Conservation (phyloP, 37 sponge, comb jelly and placozoan species). For the Chondrosia reniformis region DNA sequence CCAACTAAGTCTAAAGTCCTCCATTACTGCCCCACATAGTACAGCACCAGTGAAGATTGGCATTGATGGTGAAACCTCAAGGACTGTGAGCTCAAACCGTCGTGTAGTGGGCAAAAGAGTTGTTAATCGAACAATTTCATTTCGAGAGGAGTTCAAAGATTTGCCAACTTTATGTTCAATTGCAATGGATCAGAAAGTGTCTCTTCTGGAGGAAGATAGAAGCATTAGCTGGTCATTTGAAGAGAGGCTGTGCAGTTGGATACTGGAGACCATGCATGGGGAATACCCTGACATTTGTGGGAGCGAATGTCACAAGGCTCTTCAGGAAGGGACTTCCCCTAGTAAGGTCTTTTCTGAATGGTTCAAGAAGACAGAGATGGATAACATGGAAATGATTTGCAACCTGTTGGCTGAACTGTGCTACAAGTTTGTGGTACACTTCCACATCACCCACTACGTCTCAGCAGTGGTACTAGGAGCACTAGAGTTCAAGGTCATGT, state of each 20-base stretch:
- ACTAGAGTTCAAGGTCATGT: constrained; percentile 40
- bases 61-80: constrained; percentile 32
- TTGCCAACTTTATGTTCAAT: not conserved
- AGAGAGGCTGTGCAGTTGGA: constrained; percentile 41
- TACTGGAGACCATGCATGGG: constrained; percentile 23
- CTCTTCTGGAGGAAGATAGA: not conserved
- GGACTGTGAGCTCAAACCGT: constrained; percentile 20
- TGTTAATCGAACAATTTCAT: constrained; percentile 44
- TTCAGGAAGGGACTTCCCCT: not conserved
- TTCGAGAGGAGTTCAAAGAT: constrained; percentile 38
- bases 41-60: constrained; percentile 28
- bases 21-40: constrained; percentile 14
- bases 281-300: not conserved
- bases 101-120: constrained; percentile 37
- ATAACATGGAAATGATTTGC: not conserved
- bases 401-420: constrained; percentile 19
- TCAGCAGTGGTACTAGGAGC: constrained; percentile 53
- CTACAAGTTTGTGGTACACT: constrained; percentile 30
- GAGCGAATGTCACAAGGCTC: not conserved
- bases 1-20: constrained; percentile 24
- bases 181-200: not conserved
- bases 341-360: not conserved
- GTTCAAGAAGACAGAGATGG: not conserved
- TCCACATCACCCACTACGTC: constrained; percentile 68
- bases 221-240: constrained; percentile 1